phyloP scores from a whole-genome alignment of 2,113 vertebrate genomes.

The Periophthalmodon schlosseri region DNA sequence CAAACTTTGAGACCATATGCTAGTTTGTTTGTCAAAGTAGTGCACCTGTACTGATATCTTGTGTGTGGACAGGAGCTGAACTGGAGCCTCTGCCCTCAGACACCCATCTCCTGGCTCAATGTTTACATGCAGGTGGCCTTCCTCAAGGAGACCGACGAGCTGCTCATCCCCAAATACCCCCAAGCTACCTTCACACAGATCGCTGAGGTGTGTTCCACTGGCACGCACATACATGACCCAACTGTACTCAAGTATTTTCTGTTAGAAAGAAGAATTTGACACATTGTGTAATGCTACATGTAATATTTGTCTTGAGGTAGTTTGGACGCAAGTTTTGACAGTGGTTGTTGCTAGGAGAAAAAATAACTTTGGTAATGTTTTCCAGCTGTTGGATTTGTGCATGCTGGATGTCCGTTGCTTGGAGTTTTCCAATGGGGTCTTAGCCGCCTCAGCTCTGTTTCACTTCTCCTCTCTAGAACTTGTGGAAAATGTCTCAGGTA shows the following conservation, averaged over 20 bases:
- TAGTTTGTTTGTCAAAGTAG: no score
- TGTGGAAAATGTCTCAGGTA: conserved; percentile 93
- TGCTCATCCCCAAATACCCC: conserved; percentile 89
- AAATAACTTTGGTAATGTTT: background rate
- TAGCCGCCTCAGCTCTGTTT: conserved; percentile 93
- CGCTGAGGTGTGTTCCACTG: conserved; percentile 78
- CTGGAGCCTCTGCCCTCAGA: conserved; percentile 92
- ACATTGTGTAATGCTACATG: background rate
- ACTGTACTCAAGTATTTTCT: background rate
- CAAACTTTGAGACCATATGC: no score
- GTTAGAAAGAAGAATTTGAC: background rate
- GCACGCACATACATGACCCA: background rate
- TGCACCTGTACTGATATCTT: background rate
- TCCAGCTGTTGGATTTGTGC: conserved; percentile 91
- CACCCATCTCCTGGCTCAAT: conserved; percentile 93
- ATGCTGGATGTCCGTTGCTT: conserved; percentile 87
- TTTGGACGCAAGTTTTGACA: no score
- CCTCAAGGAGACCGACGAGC: conserved; percentile 78
- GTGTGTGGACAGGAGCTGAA: conserved; percentile 83
- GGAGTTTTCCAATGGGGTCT: conserved; percentile 86
- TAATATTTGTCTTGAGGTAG: background rate
- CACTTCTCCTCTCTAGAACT: conserved; percentile 93
- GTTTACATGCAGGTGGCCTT: conserved; percentile 97
- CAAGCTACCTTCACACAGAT: conserved; percentile 92
- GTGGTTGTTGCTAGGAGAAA: background rate